Evolutionary conservation across 2,888 invertebrate genomes (phyloP), one percentile per base, ranked within the genome.

Genomic region (Sialis fuliginosa): DNA sequence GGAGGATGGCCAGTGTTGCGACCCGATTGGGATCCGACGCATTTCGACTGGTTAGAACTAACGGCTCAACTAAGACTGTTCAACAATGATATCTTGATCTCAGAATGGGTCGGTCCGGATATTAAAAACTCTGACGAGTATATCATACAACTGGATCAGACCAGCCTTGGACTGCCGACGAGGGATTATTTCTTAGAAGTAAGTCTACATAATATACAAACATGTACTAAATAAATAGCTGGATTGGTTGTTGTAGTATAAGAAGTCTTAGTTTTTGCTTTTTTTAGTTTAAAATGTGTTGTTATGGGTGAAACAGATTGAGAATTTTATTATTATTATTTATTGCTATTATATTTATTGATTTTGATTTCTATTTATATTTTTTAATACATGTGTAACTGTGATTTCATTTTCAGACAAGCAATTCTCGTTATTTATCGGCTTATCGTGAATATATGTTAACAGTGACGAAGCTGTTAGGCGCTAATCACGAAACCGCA

Each of bases 41-140:
- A 69, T 22, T 87, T 86, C 55, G 77, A 85, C 58, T 81, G 85
- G 77, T 67, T 84, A 40, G 75, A 72, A 57, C 65, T 84, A 49
- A 76, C 86, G 60, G 87, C 85, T 1, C 75, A 77, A 50, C 59
- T 88, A 10, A 70, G 87, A 47, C 68, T 85, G 33, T 86, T 79
- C 58, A 91, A 91, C 62, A 90, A 89, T 57, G 87, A 88, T 52
- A 80, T 90, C 48, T 68, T 92, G 1, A 75, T 92, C 53, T 81
- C 88, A 0, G 80, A 87, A 60, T 87, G 86, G 83, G 87, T 93
- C 39, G 90, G 89, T 8, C 87, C 92, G 0, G 93, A 96, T 61
- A 89, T 93, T 48, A 89, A 89, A 61, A 88, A 93, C 63, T 91
- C 93, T 6, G 82, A 88, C 57, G 79, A 84, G 57, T 88, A 91